A percentile compares a stretch with the other conserved stretches of the same genome.
phyloP scores from a whole-genome alignment of 2,113 vertebrate genomes.

The Dendropsophus ebraccatus region DNA sequence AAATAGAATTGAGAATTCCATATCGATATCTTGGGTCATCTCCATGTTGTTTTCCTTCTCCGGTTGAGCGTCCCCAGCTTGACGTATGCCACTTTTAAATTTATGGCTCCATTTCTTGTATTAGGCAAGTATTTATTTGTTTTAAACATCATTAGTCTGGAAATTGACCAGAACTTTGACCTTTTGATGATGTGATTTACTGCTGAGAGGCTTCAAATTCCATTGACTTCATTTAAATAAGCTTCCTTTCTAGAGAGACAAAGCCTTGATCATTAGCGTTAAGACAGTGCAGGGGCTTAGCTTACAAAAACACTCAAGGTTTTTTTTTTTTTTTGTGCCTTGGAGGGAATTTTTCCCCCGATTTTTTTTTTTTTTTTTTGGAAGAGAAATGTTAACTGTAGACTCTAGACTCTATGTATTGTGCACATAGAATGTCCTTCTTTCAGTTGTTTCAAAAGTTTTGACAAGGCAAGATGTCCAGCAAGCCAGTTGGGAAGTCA shows the following conservation, averaged over 20 bases:
- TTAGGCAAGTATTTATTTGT: conserved; percentile 75
- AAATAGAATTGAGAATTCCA: no score
- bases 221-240: conserved; percentile 61
- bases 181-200: conserved; percentile 77
- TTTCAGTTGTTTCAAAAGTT: background rate
- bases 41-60: conserved; percentile 33
- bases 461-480: background rate
- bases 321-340: background rate
- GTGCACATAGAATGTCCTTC: background rate
- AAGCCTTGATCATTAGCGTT: conserved; percentile 17
- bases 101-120: conserved; percentile 72
- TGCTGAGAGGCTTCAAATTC: conserved; percentile 70
- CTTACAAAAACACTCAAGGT: background rate
- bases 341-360: no score
- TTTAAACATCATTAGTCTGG: conserved; percentile 76
- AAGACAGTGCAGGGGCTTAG: conserved; percentile 20
- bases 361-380: background rate
- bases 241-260: conserved; percentile 34
- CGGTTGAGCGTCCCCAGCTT: conserved; percentile 8
- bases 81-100: conserved; percentile 65
- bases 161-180: conserved; percentile 76
- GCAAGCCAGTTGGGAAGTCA: background rate
- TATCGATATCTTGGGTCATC: background rate
- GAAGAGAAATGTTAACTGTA: background rate
- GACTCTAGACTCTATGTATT: background rate